These are phyloP conservation scores for Gulo gulo DNA, from an alignment of 2,113 vertebrate genomes.

Conservation along the genomic window DNA sequence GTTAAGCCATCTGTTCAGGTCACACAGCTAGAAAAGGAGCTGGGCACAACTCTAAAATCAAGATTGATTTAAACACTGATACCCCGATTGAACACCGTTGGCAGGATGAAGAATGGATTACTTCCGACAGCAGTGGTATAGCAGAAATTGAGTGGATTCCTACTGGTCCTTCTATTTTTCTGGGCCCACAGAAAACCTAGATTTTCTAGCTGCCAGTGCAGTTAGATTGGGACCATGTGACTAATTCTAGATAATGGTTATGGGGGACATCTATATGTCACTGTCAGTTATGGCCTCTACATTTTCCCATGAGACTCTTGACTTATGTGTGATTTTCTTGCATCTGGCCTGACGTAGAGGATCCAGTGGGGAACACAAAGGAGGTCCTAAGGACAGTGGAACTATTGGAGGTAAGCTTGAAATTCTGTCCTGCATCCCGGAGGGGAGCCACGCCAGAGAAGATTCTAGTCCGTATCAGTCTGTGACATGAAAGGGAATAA, in stretches of 20 bases:
- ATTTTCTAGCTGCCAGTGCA: not conserved
- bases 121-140: not conserved
- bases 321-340: not conserved
- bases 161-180: not conserved
- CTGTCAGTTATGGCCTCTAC: not conserved
- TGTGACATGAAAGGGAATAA: not conserved
- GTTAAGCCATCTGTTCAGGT: not conserved
- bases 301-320: not conserved
- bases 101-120: not conserved
- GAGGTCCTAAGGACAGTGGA: not conserved
- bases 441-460: not conserved
- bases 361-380: not conserved
- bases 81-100: not conserved
- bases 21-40: not conserved
- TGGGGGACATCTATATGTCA: not conserved
- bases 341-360: not conserved
- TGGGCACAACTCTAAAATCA: not conserved
- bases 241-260: not conserved
- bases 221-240: not conserved
- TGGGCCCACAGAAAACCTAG: not conserved
- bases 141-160: not conserved
- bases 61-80: not conserved
- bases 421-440: not conserved
- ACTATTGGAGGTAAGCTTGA: not conserved
- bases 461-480: not conserved